phyloP scores from a whole-genome alignment of 2,113 vertebrate species.

The Platichthys stellatus region DNA sequence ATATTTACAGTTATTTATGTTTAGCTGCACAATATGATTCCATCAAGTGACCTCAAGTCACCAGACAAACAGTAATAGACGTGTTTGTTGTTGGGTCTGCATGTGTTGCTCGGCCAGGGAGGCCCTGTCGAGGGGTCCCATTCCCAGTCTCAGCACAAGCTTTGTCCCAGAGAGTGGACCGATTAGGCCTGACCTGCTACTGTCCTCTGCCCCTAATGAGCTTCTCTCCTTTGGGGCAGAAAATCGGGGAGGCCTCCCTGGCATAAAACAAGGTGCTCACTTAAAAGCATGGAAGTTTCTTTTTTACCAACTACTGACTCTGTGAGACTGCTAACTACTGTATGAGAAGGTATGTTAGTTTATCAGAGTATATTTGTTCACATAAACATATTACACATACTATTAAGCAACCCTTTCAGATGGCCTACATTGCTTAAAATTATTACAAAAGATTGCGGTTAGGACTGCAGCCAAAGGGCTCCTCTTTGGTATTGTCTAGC shows the following conservation, averaged over 20 bases:
- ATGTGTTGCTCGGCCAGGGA: conserved; percentile 36
- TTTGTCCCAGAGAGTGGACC: conserved; percentile 45
- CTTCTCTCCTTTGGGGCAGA: conserved; percentile 33
- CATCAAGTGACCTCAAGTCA: neutral
- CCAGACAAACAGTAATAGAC: neutral
- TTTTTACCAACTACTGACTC: neutral
- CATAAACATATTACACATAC: neutral
- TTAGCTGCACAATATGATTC: neutral
- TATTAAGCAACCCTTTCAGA: neutral
- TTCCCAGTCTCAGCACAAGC: conserved; percentile 36
- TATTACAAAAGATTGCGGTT: neutral
- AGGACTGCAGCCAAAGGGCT: neutral
- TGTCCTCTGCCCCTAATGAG: conserved; percentile 48
- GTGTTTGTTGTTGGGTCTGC: conserved; percentile 2
- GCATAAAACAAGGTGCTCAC: conserved; percentile 24
- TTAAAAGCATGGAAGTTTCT: neutral
- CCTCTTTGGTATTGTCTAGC: neutral
- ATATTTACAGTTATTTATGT: neutral
- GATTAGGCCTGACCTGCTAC: conserved; percentile 46
- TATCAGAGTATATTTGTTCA: neutral
- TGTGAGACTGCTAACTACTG: neutral
- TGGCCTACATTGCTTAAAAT: neutral
- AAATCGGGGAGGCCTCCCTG: conserved; percentile 19
- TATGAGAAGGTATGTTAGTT: neutral
- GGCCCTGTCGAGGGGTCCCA: conserved; percentile 47